These are phyloP conservation scores for Actenoides lindsayi DNA, from an alignment of 2,113 vertebrate species.

Conservation along the genomic window DNA sequence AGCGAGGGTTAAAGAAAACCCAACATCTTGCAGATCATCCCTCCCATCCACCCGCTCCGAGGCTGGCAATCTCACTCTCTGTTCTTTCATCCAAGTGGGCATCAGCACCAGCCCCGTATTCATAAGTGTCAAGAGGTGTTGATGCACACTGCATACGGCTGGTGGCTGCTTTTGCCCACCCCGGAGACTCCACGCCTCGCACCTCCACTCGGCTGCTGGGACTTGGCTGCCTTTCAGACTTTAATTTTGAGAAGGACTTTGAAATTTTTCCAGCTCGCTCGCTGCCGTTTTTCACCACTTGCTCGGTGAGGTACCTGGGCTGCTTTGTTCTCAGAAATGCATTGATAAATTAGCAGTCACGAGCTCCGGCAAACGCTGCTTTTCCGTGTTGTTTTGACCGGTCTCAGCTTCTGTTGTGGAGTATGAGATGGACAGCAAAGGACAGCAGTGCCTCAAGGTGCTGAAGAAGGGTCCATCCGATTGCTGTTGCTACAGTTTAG, in stretches of 20 bases:
- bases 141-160: constrained; percentile 60
- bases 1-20: constrained; percentile 54
- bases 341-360: background rate
- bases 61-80: constrained; percentile 45
- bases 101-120: constrained; percentile 63
- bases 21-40: constrained; percentile 59
- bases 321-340: constrained; percentile 42
- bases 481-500: background rate
- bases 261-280: constrained; percentile 54
- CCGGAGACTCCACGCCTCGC: constrained; percentile 66
- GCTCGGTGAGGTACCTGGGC: constrained; percentile 41
- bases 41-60: constrained; percentile 41
- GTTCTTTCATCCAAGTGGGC: constrained; percentile 70
- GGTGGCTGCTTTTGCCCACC: constrained; percentile 65
- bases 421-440: background rate
- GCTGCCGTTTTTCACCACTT: background rate
- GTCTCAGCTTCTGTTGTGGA: background rate
- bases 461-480: background rate
- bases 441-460: background rate
- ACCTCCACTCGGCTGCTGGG: constrained; percentile 63
- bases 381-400: background rate
- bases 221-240: constrained; percentile 63
- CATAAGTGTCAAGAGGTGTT: constrained; percentile 69
- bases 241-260: constrained; percentile 69
- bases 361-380: fast-evolving